These are phyloP conservation scores for Meganola albula DNA, from an alignment of 2,888 invertebrate species.

Conservation along the genomic window DNA sequence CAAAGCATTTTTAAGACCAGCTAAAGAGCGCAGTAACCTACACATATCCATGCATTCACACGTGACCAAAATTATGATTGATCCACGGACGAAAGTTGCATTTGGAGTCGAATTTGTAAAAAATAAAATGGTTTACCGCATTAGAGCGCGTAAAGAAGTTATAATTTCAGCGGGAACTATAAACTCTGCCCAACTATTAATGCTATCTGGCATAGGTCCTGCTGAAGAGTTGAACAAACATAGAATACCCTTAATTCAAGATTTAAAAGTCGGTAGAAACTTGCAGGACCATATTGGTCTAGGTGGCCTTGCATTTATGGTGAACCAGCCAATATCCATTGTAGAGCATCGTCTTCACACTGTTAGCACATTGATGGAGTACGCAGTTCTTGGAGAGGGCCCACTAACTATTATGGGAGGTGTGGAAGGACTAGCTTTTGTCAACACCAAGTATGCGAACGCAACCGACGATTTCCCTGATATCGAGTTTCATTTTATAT, in stretches of 20 bases:
- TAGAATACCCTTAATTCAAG: conserved; percentile 87
- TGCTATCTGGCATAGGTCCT: conserved; percentile 94
- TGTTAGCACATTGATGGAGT: conserved; percentile 87
- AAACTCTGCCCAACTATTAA: conserved; percentile 94
- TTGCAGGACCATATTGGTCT: conserved; percentile 93
- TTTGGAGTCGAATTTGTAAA: conserved; percentile 90
- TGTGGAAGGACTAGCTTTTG: conserved; percentile 92
- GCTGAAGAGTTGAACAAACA: conserved; percentile 83
- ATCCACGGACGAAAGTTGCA: conserved; percentile 84
- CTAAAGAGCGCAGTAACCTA: conserved; percentile 86
- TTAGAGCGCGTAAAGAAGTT: conserved; percentile 90
- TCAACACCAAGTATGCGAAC: conserved; percentile 91
- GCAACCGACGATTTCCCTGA: conserved; percentile 90
- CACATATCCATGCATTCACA: conserved; percentile 91
- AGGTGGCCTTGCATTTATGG: conserved; percentile 89
- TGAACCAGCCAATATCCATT: conserved; percentile 87
- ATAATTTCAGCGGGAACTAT: conserved; percentile 94
- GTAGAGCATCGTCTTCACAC: conserved; percentile 88
- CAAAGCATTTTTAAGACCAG: conserved; percentile 91
- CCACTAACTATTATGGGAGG: conserved; percentile 92
- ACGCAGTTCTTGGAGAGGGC: conserved; percentile 89
- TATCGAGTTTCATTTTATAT: conserved; percentile 92
- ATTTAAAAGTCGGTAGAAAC: conserved; percentile 90
- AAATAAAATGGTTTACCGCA: conserved; percentile 83
- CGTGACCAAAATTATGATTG: conserved; percentile 85